phyloP scores from a whole-genome alignment of 2,888 invertebrate species.

The Erynnis tages region DNA sequence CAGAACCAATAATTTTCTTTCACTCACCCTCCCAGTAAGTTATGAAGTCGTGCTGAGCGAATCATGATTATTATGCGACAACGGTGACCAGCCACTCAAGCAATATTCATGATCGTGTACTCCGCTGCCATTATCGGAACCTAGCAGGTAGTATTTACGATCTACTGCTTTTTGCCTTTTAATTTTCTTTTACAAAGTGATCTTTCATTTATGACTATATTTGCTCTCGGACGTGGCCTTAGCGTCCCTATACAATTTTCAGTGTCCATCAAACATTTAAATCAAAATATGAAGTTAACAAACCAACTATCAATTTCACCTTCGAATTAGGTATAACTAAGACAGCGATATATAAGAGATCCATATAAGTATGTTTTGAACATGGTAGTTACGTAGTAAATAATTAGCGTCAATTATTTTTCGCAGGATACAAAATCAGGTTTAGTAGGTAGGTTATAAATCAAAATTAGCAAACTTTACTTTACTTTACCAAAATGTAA shows the following conservation, averaged over 20 bases:
- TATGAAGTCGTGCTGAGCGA: conserved; percentile 66
- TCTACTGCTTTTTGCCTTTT: conserved; percentile 27
- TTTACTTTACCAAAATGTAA: neutral
- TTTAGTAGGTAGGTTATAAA: too few relatives aligned
- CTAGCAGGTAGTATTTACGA: conserved; percentile 36
- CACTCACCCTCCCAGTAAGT: conserved; percentile 63
- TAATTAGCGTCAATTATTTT: too few relatives aligned
- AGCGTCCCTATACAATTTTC: too few relatives aligned
- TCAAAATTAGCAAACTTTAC: neutral
- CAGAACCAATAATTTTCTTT: conserved; percentile 55
- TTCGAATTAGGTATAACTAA: too few relatives aligned
- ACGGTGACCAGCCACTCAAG: conserved; percentile 47
- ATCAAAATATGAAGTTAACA: too few relatives aligned
- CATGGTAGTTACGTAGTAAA: too few relatives aligned
- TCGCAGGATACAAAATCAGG: too few relatives aligned
- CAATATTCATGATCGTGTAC: conserved; percentile 52
- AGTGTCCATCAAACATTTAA: too few relatives aligned
- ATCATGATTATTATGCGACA: conserved; percentile 63
- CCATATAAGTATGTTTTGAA: too few relatives aligned
- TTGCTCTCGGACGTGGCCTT: neutral
- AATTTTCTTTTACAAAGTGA: conserved; percentile 32
- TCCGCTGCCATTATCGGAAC: conserved; percentile 37
- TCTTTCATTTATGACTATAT: conserved; percentile 16
- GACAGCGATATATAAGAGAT: too few relatives aligned
- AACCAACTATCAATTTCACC: too few relatives aligned